Percentiles rank a stretch among this genome's conserved stretches.
Evolutionary conservation across 2,113 vertebrate genomes (phyloP).

Genomic region (Nothobranchius furzeri): DNA sequence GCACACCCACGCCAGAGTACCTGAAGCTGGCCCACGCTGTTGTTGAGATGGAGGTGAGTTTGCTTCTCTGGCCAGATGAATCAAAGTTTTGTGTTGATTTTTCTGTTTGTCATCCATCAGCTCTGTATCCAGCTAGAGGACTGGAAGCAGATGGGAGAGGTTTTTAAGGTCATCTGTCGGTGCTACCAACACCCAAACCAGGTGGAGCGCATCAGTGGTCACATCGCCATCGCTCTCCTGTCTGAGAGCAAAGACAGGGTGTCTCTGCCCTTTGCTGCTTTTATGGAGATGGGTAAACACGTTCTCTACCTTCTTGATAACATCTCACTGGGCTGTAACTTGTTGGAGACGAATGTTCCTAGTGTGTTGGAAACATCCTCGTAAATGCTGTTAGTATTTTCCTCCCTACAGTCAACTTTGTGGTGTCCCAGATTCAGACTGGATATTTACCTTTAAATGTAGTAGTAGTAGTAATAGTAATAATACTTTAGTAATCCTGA

Average conservation of each 20-base stretch:
- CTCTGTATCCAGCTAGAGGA: conserved; percentile 85
- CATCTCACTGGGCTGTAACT: no score
- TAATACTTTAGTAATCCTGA: not conserved
- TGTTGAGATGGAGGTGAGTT: conserved; percentile 72
- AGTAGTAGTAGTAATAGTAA: no score
- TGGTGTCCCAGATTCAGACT: no score
- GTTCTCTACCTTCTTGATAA: no score
- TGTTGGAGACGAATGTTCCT: no score
- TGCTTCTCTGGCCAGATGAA: not conserved
- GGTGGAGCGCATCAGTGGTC: conserved; percentile 81
- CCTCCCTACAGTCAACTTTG: no score
- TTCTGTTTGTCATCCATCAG: conserved; percentile 62
- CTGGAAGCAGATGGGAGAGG: conserved; percentile 84
- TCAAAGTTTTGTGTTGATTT: not conserved
- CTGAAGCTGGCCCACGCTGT: conserved; percentile 53
- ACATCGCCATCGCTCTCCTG: conserved; percentile 80
- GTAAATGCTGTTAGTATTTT: no score
- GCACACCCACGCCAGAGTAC: conserved; percentile 33
- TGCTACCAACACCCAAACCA: conserved; percentile 76
- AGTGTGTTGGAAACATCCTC: no score
- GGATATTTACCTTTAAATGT: not conserved
- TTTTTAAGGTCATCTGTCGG: conserved; percentile 80
- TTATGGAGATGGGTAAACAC: conserved; percentile 84
- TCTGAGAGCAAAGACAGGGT: conserved; percentile 78
- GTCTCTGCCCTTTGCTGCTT: conserved; percentile 85